Base-by-base conservation (phyloP, 2,797 vertebrate genomes). In the Hozukius guyotensis region DNA sequence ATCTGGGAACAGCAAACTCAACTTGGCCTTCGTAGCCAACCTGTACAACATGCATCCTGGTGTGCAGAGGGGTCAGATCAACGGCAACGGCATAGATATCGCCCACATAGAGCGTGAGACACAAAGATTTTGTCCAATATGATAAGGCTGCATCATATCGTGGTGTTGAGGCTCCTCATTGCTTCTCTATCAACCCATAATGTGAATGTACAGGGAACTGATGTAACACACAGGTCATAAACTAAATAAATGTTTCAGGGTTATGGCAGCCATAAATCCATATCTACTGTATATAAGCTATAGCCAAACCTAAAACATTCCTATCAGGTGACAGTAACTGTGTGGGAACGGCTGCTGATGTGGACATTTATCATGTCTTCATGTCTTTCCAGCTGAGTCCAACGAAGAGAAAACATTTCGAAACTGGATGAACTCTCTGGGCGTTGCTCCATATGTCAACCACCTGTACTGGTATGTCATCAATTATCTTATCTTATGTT, bases 401-500 rank as follows among this genome's bases (percentile, higher is more conserved):
- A 97, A 96, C 11, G 99, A 99, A 87, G 98, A 99, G 89, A 97
- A 96, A 87, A 99, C 97, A 10, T 99, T 99, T 89, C 95, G 98
- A 73, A 99, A 99, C 91, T 99, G 99, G 99, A 99, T 99, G 95
- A 99, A 99, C 94, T 99, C 98, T 42, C 93, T 99, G 90, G 99
- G 98, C 10, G 96, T 99, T 46, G 94, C 81, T 88, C 98, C 98
- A 0, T 95, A 96, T 52, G 96, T 99, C 89, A 97, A 99, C 93
- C 97, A 98, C 75, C 94, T 99, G 72, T 98, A 97, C 95, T 95
- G 97, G 99, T 99, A 96, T 7, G 87, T 84, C 36, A 68, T 52
- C 9, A 77, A 22, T 32, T 66, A 49, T 42, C 5, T 6, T 42
- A 42, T 42, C 0, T 42, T 16, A 42, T 42, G 8, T 84, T 69